Base-by-base conservation (phyloP, 1,140 invertebrate species). In the Ganaspis sp. region DNA sequence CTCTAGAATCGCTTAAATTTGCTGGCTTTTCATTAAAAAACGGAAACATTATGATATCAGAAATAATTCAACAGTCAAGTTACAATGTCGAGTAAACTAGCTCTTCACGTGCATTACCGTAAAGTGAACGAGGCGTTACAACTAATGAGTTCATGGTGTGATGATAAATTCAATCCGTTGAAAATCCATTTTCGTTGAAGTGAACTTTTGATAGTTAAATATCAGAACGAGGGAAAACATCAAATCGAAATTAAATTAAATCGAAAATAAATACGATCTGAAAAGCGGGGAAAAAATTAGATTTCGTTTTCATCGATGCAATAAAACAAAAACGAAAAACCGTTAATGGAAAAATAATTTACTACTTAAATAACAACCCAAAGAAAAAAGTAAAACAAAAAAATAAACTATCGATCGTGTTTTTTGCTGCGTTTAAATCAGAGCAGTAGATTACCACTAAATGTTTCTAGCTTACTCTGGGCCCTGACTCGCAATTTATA, bases 111-210 rank as follows among this genome's bases (percentile, higher is more conserved):
- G 49, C 49, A 17, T 21, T 53, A 53, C 19, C 4, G 19, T 54
- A 58, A 58, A 58, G 21, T 58, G 54, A 58, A 58, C 19, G 54
- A 58, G 54, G 21, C 21, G 54, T 34, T 64, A 64, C 54, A 29
- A 64, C 54, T 64, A 64, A 29, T 34, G 54, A 58, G 21, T 64
- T 64, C 54, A 64, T 21, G 26, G 54, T 29, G 23, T 26, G 54
- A 64, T n/a, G 54, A 64, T 29, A 64, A 64, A 29, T 29, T 64
- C 54, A 64, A 64, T 29, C 29, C 9, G 12, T 64, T n/a, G 9
- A 29, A 64, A 64, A 29, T 64, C 54, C 23, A 26, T 21, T 29
- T 23, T 64, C 23, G 26, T 64, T 64, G 11, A n/a, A 64, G 23
- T 64, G 9, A 64, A 26, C 54, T 29, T 64, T 64, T 64, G 54